phyloP scores from a whole-genome alignment of 2,888 invertebrate species.

The Melinopterus prodromus region DNA sequence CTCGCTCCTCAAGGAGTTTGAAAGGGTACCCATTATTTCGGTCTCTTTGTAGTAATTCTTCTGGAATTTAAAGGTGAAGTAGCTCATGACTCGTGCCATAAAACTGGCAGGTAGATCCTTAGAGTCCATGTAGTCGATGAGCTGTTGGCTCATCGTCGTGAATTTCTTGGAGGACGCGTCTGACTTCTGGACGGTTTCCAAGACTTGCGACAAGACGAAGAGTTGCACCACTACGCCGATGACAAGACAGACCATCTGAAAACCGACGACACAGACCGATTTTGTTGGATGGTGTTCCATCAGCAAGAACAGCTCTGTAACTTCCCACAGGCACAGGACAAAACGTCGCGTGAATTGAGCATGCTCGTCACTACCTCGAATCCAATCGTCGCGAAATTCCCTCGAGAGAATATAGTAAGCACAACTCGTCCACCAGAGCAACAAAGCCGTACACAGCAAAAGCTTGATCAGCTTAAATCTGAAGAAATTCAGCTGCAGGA shows the following conservation, averaged over 20 bases:
- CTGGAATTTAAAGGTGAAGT: slow-evolving; percentile 58
- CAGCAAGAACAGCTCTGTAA: slow-evolving; percentile 31
- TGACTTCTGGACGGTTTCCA: slow-evolving; percentile 46
- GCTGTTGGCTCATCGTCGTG: slow-evolving; percentile 53
- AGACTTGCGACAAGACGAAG: slow-evolving; percentile 43
- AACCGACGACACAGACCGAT: slow-evolving; percentile 33
- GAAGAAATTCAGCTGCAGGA: slow-evolving; percentile 37
- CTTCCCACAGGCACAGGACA: slow-evolving; percentile 28
- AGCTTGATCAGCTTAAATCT: slow-evolving; percentile 40
- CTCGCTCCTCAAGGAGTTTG: slow-evolving; percentile 41
- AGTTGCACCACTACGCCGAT: slow-evolving; percentile 39
- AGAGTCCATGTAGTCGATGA: slow-evolving; percentile 58
- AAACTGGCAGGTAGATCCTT: slow-evolving; percentile 58
- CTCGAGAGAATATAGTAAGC: slow-evolving; percentile 30
- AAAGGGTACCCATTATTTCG: slow-evolving; percentile 56
- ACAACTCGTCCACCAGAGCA: slow-evolving; percentile 40
- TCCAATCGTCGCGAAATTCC: neutral
- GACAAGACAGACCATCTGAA: slow-evolving; percentile 37
- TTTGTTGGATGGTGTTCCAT: slow-evolving; percentile 20
- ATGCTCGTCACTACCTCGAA: neutral
- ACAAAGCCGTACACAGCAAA: slow-evolving; percentile 33
- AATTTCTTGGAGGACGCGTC: slow-evolving; percentile 49
- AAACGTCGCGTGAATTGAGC: neutral
- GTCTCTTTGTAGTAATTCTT: slow-evolving; percentile 57
- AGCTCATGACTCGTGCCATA: slow-evolving; percentile 54